Evolutionary conservation across 2,797 vertebrate species (phyloP).

Genomic region (Potorous gilbertii): DNA sequence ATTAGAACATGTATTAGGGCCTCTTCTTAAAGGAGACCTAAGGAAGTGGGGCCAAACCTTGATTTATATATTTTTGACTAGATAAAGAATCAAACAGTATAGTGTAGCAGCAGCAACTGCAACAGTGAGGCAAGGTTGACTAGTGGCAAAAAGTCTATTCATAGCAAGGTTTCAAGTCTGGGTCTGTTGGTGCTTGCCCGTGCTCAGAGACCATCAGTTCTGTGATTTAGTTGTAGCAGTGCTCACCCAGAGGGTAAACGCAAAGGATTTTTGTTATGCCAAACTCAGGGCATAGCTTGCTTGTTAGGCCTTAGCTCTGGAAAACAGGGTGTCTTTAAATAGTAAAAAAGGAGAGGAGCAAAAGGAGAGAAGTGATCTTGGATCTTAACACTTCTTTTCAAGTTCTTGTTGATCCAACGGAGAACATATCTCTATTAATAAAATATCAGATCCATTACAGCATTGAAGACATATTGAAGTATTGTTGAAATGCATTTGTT

Average conservation of each 20-base stretch:
- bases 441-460: background rate
- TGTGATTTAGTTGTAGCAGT: background rate
- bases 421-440: background rate
- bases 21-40: background rate
- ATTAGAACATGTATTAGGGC: background rate
- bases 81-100: background rate
- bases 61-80: background rate
- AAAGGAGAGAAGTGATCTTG: background rate
- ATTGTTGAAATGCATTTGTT: too few species aligned
- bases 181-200: too few species aligned
- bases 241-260: background rate
- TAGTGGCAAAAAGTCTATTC: background rate
- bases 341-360: background rate
- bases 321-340: background rate
- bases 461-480: background rate
- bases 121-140: background rate
- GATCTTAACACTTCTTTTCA: background rate
- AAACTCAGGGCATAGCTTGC: background rate
- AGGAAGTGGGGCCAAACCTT: background rate
- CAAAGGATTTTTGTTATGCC: background rate
- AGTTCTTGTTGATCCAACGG: background rate
- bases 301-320: background rate
- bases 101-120: background rate
- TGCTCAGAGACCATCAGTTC: background rate
- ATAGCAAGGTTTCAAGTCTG: background rate